Conservation (phyloP, 2,797 vertebrate genomes). For the Hippocampus kuda region DNA sequence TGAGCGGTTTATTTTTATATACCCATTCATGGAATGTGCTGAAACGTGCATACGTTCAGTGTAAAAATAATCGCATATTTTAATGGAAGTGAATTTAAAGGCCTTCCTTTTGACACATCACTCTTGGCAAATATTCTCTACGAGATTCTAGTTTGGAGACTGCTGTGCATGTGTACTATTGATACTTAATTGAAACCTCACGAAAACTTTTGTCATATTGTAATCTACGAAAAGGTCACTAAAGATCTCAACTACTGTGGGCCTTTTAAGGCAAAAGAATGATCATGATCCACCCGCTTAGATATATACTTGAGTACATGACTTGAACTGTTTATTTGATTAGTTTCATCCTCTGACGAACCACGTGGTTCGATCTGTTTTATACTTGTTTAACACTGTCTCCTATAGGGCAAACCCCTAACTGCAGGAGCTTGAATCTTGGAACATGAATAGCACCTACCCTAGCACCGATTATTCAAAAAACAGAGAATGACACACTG, state of each 20-base stretch:
- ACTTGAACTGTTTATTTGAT: not conserved
- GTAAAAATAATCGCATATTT: too few relatives aligned
- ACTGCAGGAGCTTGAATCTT: conserved; percentile 11
- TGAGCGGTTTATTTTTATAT: too few relatives aligned
- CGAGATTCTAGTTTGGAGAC: too few relatives aligned
- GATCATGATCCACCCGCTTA: not conserved
- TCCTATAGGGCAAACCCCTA: conserved; percentile 38
- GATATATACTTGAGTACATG: not conserved
- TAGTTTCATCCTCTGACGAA: not conserved
- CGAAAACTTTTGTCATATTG: too few relatives aligned
- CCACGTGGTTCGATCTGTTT: not conserved
- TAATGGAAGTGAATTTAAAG: too few relatives aligned
- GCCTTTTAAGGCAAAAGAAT: not conserved
- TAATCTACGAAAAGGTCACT: too few relatives aligned
- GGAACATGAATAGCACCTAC: not conserved
- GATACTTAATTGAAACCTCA: too few relatives aligned
- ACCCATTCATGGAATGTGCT: too few relatives aligned
- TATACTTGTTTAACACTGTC: conserved; percentile 52
- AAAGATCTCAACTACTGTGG: not conserved
- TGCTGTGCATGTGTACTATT: too few relatives aligned
- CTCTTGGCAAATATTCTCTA: too few relatives aligned
- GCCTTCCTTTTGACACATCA: too few relatives aligned
- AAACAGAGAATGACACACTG: not conserved
- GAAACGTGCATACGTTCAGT: too few relatives aligned
- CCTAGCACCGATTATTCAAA: not conserved